Evolutionary conservation across 2,113 vertebrate species (phyloP).

Genomic region (Phycodurus eques): DNA sequence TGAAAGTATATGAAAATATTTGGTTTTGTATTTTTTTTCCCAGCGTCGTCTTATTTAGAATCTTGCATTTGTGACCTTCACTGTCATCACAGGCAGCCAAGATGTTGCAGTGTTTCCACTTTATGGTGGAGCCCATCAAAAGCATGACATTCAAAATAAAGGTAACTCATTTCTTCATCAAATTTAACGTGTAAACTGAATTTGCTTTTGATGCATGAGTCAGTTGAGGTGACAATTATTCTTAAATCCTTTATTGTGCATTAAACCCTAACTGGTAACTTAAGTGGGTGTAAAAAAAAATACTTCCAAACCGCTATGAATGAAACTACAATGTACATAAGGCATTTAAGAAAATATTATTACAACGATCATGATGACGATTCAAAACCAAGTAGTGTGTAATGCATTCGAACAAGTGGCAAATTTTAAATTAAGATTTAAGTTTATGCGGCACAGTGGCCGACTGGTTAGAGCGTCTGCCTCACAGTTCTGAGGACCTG

Average conservation of each 20-base stretch:
- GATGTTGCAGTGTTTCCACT: slow-evolving; percentile 79
- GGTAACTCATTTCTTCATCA: slow-evolving; percentile 42
- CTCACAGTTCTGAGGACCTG: no score
- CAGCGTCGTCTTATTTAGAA: neutral
- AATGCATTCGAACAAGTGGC: neutral
- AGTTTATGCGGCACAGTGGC: no score
- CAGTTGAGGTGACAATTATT: slow-evolving; percentile 11
- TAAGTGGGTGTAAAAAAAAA: neutral
- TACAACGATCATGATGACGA: neutral
- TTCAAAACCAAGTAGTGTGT: neutral
- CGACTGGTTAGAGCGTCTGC: no score
- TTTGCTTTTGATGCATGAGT: slow-evolving; percentile 10
- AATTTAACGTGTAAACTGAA: slow-evolving; percentile 30
- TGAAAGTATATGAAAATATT: neutral
- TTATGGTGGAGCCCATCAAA: slow-evolving; percentile 76
- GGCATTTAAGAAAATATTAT: neutral
- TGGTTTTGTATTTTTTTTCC: neutral
- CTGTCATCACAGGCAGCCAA: slow-evolving; percentile 29
- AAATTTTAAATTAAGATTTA: neutral
- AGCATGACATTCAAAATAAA: slow-evolving; percentile 71
- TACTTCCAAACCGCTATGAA: neutral
- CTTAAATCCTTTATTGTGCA: neutral
- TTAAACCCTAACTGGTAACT: neutral
- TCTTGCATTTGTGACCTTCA: slow-evolving; percentile 7
- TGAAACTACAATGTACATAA: neutral